Base-by-base conservation (phyloP, 2,888 invertebrate species). In the Helleia helle region DNA sequence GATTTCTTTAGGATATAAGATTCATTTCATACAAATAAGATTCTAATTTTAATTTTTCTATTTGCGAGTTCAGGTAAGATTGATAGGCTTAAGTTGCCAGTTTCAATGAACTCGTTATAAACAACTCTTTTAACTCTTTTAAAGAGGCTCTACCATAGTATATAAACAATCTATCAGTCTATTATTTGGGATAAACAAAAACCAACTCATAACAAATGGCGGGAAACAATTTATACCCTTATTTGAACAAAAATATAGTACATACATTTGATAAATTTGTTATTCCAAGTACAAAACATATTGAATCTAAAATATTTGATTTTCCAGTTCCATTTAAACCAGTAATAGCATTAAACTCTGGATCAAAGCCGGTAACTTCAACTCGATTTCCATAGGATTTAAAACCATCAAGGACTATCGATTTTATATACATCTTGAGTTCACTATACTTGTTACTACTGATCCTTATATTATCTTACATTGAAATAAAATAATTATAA, bases 271-370 rank as follows among this genome's bases (percentile, higher is more conserved):
- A 88, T 49, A 99, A 87, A 73, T 97, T 97, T 11, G 93, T 91
- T 39, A 99, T 97, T 40, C 99, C 99, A 15, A 99, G 84, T 4
- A 99, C 93, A 71, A 99, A 99, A 71, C 99, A 99, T 71, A 99
- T 98, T 0, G 96, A 91, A 83, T 99, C 99, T 44, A 99, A 86
- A 64, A 99, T 95, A 65, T 99, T 99, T 0, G 97, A 98, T 79
- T 99, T 99, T 24, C 99, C 99, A 50, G 95, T 96, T 4, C 99
- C 99, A 76, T 99, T 99, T 34, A 99, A 81, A 1, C 99, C 99
- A 8, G 99, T 99, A 40, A 99, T 99, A 2, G 99, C 99, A 62
- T 99, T 99, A 69, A 99, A 99, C 71, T 94, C 90, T 0, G 89
- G 89, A 81, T 99, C 99, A 67, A 99, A 99, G 1, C 93, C 95